Evolutionary conservation across 2,797 vertebrate genomes (phyloP), one percentile per base, ranked within the genome.

Genomic region (Enteromius viviparus): DNA sequence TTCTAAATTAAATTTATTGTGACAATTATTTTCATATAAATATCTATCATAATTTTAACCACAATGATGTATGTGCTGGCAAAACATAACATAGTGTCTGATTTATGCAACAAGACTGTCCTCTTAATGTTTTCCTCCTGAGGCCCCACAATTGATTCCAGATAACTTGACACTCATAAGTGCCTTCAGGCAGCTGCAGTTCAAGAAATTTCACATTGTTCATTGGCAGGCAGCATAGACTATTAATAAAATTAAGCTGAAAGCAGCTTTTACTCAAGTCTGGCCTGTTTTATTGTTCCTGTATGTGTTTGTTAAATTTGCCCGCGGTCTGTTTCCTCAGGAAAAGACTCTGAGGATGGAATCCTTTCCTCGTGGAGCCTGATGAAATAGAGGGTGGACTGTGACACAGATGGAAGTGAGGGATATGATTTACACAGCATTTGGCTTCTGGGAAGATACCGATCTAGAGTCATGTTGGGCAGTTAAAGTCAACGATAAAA

Each of bases 311-410:
- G 70, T 65, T 55, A 19, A 74, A 40, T 75, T 26, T 80, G 76
- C 70, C 80, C 75, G 53, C 42, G 65, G 32, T 64, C 71, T 80
- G 81, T 87, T 87, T 85, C 78, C 86, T 85, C 84, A 80, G 84
- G 80, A 82, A 68, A 26, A 76, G 71, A 26, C 53, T 51, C 1
- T 17, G 53, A 72, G 80, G 74, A 78, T 78, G 75, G 75, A 71
- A 62, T 53, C 37, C 45, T 77, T 51, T 74, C 21, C 47, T 17
- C 14, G 51, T 29, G 17, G 23, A 32, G n/a, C 6, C 42, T 32
- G 71, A 62, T 80, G 37, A 80, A 42, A 45, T 32, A 26, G 26
- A 79, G n/a, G 62, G 58, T 53, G 45, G 15, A 19, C 21, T 62
- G 32, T 68, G 53, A 80, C 58, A 77, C 76, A 80, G 70, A 85